Evolutionary conservation across 2,888 invertebrate species (phyloP).

Genomic region (Sesia bembeciformis): DNA sequence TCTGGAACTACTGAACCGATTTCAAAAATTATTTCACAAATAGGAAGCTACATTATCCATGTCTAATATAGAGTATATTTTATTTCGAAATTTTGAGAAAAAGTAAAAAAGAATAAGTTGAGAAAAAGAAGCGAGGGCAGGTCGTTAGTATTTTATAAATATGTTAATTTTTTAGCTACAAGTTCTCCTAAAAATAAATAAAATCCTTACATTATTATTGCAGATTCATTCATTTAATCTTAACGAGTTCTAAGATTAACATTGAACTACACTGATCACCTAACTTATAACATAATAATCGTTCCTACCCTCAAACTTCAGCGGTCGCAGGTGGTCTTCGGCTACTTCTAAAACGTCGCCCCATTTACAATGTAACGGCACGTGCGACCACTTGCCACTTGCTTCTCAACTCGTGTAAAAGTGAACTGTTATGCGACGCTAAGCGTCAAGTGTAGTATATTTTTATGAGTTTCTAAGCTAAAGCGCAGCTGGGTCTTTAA

Average conservation of each 20-base stretch:
- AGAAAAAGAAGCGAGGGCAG: no score
- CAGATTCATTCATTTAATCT: no score
- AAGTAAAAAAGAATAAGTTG: no score
- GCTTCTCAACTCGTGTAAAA: slow-evolving; percentile 50
- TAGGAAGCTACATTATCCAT: no score
- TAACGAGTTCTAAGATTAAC: background rate
- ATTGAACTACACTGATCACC: background rate
- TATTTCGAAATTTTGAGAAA: no score
- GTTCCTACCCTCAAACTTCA: slow-evolving; percentile 19
- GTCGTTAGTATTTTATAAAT: no score
- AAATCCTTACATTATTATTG: no score
- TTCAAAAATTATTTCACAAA: no score
- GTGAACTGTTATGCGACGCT: slow-evolving; percentile 45
- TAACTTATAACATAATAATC: slow-evolving; percentile 25
- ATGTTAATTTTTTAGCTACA: no score
- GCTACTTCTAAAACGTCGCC: slow-evolving; percentile 43
- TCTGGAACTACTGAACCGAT: no score
- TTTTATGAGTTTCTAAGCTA: slow-evolving; percentile 37
- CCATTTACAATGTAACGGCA: slow-evolving; percentile 46
- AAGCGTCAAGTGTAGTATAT: slow-evolving; percentile 41
- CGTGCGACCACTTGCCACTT: slow-evolving; percentile 59
- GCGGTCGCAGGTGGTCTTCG: slow-evolving; percentile 45
- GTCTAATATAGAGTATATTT: no score
- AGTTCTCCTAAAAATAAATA: no score
- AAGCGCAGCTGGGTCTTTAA: slow-evolving; percentile 35